Base-by-base conservation (phyloP, 1,140 invertebrate genomes). In the Leptopilina clavipes region DNA sequence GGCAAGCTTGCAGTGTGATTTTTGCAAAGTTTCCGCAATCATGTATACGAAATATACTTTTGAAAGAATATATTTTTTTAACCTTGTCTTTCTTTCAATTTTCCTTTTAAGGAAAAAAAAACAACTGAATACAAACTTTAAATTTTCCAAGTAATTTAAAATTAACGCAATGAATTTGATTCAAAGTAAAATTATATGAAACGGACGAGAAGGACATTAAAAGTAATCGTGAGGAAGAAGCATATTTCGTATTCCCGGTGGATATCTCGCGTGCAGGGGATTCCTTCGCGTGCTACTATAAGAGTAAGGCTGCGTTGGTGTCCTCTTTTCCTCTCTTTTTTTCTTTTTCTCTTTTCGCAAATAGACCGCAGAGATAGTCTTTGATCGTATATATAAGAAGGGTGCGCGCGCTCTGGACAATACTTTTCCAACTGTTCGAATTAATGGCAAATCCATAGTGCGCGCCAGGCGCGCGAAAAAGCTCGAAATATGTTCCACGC, bases 361-460 rank as follows among this genome's bases (percentile, higher is more conserved):
- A 77, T 80, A 84, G 78, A 79, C 79, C 78, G 82, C 83, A 86
- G 85, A 82, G 84, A 85, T 79, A n/a, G n/a, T 82, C 84, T 45
- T 73, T 43, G 78, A 45, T 52, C 70, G 79, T 72, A 78, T n/a
- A n/a, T n/a, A n/a, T n/a, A n/a, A 44, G 74, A 45, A 75, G 77
- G 77, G 71, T 81, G 77, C 82, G 80, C 83, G 79, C 71, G 48
- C n/a, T 73, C 40, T 48, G 79, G 86, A 84, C 86, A 88, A 87
- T 84, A 86, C 73, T 87, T 86, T 76, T 76, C 12, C 84, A 18
- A 77, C 72, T 72, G 70, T 75, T 85, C 74, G 82, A 88, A 88
- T 87, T 88, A 88, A 88, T 88, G 87, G 87, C 84, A 88, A 88
- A 88, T 88, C 87, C 87, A 88, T 88, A 88, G 87, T 86, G 73